Base-by-base conservation (phyloP, 2,797 vertebrate species). In the Sebastes nivosus region DNA sequence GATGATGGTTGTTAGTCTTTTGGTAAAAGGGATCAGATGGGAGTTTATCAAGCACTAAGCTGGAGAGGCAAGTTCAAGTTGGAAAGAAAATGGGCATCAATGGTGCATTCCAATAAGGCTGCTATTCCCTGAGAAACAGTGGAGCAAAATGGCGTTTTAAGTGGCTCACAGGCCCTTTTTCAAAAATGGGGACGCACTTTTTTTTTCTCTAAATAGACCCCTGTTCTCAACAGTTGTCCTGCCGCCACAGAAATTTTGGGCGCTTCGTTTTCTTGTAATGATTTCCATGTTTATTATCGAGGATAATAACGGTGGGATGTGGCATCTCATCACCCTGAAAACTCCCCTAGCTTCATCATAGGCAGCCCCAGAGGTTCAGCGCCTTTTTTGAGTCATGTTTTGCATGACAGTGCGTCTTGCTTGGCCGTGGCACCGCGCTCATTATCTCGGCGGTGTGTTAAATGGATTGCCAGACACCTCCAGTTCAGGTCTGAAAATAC, bases 391-490 rank as follows among this genome's bases (percentile, higher is more conserved):
- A 86, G 52, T 81, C 36, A 36, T 69, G 84, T 80, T 82, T 80
- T 71, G 42, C 67, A 78, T 80, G 88, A 87, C 85, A 79, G 76
- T 83, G 79, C 52, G 76, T 77, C 88, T 63, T 83, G 79, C 85
- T 84, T 42, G 76, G 76, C 72, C 10, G 22, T 38, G 81, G 30
- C 81, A 82, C 67, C 70, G 32, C 75, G 66, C 80, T 86, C 84
- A 87, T 93, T 91, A 94, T 93, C 88, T 83, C 72, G 77, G 69
- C 50, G 69, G 58, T 87, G 81, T 89, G 82, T 75, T 92, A 89
- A 94, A 90, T 93, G 83, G 86, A 87, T 93, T 84, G 59, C 74
- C 86, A 89, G 88, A 88, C 91, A 83, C 88, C 84, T 89, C 87
- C 82, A 84, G 67, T 80, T 82, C 80, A 67, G 67, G 77, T 73